Evolutionary conservation across 2,113 vertebrate species (phyloP).

Genomic region (Ascaphus truei): DNA sequence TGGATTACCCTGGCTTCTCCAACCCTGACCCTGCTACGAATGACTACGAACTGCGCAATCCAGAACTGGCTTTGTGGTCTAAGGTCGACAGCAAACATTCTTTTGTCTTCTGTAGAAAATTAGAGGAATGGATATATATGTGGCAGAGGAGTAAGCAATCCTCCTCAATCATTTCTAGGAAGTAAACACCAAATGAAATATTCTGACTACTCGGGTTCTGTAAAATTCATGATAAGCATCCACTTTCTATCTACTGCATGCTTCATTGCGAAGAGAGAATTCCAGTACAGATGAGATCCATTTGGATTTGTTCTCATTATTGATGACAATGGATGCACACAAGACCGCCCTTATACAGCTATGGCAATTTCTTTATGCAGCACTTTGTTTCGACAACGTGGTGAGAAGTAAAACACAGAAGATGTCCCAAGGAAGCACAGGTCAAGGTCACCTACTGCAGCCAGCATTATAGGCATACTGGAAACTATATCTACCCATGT

Average conservation of each 20-base stretch:
- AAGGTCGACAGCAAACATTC: too few relatives aligned
- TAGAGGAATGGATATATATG: too few relatives aligned
- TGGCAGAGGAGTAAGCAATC: too few relatives aligned
- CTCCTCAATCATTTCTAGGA: neutral
- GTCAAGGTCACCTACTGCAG: constrained; percentile 9
- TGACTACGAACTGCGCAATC: too few relatives aligned
- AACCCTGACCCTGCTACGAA: too few relatives aligned
- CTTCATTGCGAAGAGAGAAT: constrained; percentile 21
- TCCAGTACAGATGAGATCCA: constrained; percentile 14
- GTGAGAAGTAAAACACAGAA: constrained; percentile 2
- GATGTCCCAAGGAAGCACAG: neutral
- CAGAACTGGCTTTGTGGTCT: too few relatives aligned
- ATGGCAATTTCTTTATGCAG: constrained; percentile 17
- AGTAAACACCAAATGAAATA: constrained; percentile 22
- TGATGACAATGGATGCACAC: constrained; percentile 20
- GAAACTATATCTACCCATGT: too few relatives aligned
- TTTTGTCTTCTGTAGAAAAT: too few relatives aligned
- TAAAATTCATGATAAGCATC: constrained; percentile 25
- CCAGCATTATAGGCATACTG: too few relatives aligned
- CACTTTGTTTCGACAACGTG: constrained; percentile 3
- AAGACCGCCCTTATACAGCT: constrained; percentile 5
- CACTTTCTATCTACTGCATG: constrained; percentile 9
- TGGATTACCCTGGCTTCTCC: too few relatives aligned
- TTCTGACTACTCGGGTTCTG: constrained; percentile 9
- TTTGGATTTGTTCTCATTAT: constrained; percentile 24